Base-by-base conservation (phyloP, 2,113 vertebrate genomes). In the Uropsilus gracilis region DNA sequence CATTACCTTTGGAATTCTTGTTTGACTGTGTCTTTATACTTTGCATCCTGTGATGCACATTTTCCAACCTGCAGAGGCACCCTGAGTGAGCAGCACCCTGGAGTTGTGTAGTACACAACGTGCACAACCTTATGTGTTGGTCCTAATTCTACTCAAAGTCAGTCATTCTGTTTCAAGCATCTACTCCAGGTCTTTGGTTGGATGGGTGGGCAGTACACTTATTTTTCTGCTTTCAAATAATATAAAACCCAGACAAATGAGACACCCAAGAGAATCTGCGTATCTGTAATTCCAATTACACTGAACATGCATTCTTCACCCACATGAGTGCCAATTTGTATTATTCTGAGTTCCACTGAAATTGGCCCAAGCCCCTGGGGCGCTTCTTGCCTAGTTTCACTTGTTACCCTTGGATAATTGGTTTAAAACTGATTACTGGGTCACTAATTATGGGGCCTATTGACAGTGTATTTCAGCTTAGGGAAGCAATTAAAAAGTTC, bases 401-500 rank as follows among this genome's bases (percentile, higher is more conserved):
- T 97, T 68, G 92, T 95, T 96, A 92, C 96, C 11, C 50, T 76
- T 76, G 66, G 86, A 97, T 98, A 98, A 98, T 98, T 98, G 98
- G 97, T 98, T 98, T 98, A 97, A 98, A 97, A 97, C 98, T 96
- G 97, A 98, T 98, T 98, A 97, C 98, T 97, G 94, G 98, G 97
- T 98, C 98, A 97, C 98, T 98, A 97, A 98, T 98, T 98, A 98
- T 2, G 0, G 87, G 88, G 69, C 93, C 96, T 98, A 98, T 98
- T 98, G 98, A 98, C 97, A 34, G 96, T 97, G 64, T 94, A 94
- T 97, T 97, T 97, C 97, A 96, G 98, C 97, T 98, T 94, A 98
- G 97, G 96, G 98, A 98, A 98, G 98, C 98, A 98, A 98, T 98
- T 98, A 98, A 98, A 97, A 98, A 98, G 98, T 98, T 98, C 98